A percentile compares a stretch with the other conserved stretches of the same genome.
phyloP scores from a whole-genome alignment of 2,797 vertebrate species.

The Ctenopoma kingsleyae region DNA sequence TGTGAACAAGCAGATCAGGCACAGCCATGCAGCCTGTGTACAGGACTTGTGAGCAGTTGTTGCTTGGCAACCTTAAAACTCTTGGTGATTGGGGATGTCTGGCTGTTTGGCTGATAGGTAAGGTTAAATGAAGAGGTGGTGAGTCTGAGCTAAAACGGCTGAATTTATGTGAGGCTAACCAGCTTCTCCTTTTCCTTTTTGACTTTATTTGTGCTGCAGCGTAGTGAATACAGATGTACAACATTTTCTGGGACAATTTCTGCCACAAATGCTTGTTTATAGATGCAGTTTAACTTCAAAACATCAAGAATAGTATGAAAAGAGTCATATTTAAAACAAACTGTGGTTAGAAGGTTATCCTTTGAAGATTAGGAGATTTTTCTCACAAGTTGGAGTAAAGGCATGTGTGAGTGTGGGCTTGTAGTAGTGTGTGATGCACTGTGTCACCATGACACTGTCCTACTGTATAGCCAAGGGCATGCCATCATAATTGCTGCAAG shows the following conservation, averaged over 20 bases:
- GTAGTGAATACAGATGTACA: background rate
- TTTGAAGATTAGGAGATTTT: constrained; percentile 12
- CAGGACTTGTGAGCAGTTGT: constrained; percentile 62
- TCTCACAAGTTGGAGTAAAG: constrained; percentile 16
- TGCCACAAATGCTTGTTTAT: background rate
- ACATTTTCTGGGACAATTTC: background rate
- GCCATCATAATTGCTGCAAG: constrained; percentile 72
- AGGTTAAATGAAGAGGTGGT: constrained; percentile 66
- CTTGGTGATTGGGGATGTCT: constrained; percentile 62
- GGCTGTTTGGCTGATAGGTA: constrained; percentile 40
- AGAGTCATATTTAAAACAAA: constrained; percentile 20
- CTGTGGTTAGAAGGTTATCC: constrained; percentile 24
- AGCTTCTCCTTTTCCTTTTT: constrained; percentile 19
- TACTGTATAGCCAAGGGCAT: constrained; percentile 69
- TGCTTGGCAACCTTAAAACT: constrained; percentile 82
- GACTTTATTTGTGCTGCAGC: background rate
- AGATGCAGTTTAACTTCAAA: constrained; percentile 2
- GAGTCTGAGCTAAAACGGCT: constrained; percentile 52
- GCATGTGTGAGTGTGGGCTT: constrained; percentile 19
- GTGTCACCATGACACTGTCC: constrained; percentile 46
- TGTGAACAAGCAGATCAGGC: constrained; percentile 63
- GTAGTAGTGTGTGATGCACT: constrained; percentile 28
- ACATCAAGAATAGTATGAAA: background rate
- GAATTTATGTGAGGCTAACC: constrained; percentile 31
- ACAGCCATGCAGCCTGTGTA: constrained; percentile 32